Evolutionary conservation across 2,113 vertebrate genomes (phyloP).

Genomic region (Osmerus mordax): DNA sequence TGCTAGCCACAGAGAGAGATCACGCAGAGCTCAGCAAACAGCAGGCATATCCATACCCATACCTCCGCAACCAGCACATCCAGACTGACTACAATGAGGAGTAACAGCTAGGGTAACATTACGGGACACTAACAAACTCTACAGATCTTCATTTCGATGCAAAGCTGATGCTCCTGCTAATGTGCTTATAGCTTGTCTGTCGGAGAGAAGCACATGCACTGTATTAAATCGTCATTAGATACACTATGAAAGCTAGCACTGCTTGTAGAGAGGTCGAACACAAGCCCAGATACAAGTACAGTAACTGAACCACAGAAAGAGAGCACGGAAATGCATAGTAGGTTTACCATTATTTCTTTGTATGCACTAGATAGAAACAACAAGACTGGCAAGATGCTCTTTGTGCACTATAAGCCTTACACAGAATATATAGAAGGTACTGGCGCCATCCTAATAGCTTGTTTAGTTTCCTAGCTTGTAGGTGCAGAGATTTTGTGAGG

Average conservation of each 20-base stretch:
- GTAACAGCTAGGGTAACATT: conserved; percentile 30
- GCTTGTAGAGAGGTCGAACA: conserved; percentile 48
- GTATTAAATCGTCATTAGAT: conserved; percentile 50
- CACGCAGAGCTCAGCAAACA: background rate
- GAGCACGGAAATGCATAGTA: conserved; percentile 26
- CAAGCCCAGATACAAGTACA: conserved; percentile 53
- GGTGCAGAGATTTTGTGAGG: conserved; percentile 40
- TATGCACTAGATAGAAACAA: conserved; percentile 15
- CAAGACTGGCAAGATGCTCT: conserved; percentile 31
- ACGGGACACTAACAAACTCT: conserved; percentile 42
- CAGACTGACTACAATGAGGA: background rate
- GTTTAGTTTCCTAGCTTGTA: conserved; percentile 47
- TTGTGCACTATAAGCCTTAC: conserved; percentile 40
- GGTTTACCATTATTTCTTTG: conserved; percentile 18
- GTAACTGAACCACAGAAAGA: conserved; percentile 41
- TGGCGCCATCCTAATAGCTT: conserved; percentile 47
- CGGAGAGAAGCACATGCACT: conserved; percentile 56
- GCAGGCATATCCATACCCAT: background rate
- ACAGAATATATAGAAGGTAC: conserved; percentile 45
- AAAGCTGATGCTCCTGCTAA: conserved; percentile 44
- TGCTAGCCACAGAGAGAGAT: conserved; percentile 20
- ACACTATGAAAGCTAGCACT: conserved; percentile 50
- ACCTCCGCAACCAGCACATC: too few relatives aligned
- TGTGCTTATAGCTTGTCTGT: conserved; percentile 49
- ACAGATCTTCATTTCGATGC: conserved; percentile 38